These are phyloP conservation scores for Microtus pennsylvanicus DNA, from an alignment of 2,113 vertebrate genomes.

Conservation along the genomic window DNA sequence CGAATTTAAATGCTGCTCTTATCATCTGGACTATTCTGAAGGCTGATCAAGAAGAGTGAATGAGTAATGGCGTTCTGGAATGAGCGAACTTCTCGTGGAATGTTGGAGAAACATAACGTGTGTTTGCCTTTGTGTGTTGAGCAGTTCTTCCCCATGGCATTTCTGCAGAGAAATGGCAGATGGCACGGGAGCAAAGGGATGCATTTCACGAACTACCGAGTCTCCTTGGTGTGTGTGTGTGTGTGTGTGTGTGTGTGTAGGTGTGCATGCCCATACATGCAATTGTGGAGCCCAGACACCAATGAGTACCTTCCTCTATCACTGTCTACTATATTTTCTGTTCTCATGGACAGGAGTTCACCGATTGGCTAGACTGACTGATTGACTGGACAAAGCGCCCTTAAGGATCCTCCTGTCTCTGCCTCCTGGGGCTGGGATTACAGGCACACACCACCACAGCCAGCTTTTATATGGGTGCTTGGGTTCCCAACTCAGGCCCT, in stretches of 20 bases:
- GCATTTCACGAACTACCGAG: not conserved
- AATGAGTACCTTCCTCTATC: not conserved
- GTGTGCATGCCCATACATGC: not conserved
- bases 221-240: not conserved
- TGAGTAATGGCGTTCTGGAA: not conserved
- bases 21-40: not conserved
- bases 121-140: not conserved
- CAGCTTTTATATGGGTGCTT: not conserved
- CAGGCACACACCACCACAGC: not conserved
- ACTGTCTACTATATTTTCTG: not conserved
- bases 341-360: not conserved
- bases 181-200: not conserved
- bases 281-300: not conserved
- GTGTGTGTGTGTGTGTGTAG: too few species aligned
- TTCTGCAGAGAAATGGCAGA: not conserved
- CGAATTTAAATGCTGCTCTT: not conserved
- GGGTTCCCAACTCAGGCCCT: not conserved
- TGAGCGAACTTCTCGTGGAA: not conserved
- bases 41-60: not conserved
- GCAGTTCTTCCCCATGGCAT: not conserved
- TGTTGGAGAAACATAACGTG: not conserved
- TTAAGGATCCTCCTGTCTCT: not conserved
- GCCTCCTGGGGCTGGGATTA: not conserved
- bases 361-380: not conserved
- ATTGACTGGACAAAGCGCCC: not conserved